phyloP scores from a whole-genome alignment of 2,113 vertebrate species.

The Nanger granti region DNA sequence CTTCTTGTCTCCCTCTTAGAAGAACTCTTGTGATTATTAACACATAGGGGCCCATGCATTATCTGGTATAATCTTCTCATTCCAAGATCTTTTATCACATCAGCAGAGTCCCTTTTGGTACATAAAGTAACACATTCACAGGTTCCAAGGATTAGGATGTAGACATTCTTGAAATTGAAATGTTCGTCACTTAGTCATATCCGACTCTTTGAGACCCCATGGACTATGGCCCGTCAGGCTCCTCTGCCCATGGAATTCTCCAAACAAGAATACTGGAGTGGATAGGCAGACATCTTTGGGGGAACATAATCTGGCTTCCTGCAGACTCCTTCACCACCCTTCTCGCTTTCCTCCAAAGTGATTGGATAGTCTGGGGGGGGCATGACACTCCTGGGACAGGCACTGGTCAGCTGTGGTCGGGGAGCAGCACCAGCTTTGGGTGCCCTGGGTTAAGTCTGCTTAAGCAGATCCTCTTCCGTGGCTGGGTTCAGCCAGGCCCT shows the following conservation, averaged over 20 bases:
- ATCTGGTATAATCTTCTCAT: neutral
- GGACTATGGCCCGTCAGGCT: neutral
- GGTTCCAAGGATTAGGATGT: neutral
- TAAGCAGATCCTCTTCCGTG: neutral
- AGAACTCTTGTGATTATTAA: neutral
- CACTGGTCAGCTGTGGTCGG: too few relatives aligned
- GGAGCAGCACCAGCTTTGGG: neutral
- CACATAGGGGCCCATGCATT: neutral
- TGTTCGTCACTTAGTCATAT: neutral
- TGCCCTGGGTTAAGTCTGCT: neutral
- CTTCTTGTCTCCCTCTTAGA: neutral
- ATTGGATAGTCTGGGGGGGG: neutral
- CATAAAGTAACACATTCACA: neutral
- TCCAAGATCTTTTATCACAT: neutral
- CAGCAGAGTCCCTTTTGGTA: neutral
- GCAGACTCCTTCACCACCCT: neutral
- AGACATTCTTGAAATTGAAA: neutral
- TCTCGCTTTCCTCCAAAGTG: neutral
- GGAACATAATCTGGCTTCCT: neutral
- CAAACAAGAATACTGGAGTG: neutral
- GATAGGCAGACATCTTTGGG: neutral
- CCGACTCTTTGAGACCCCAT: neutral
- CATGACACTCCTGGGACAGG: fast-evolving
- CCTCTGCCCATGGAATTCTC: neutral
- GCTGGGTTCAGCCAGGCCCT: neutral